These are phyloP conservation scores for Drosophila funebris DNA, from an alignment of 1,140 invertebrate species.

Conservation along the genomic window DNA sequence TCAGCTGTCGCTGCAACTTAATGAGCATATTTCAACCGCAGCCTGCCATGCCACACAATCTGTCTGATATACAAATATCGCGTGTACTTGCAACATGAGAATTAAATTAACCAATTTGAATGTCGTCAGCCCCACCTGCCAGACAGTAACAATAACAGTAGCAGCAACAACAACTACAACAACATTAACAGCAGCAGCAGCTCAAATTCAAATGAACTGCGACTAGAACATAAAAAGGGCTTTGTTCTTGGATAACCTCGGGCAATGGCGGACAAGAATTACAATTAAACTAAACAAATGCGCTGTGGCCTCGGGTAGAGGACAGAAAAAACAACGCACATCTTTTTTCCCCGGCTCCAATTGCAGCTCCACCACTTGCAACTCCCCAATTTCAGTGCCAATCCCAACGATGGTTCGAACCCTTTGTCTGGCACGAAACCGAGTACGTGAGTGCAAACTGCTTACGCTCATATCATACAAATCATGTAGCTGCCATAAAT, in stretches of 20 bases:
- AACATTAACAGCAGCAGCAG: not conserved
- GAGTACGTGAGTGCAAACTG: slow-evolving; percentile 78
- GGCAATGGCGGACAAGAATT: slow-evolving; percentile 65
- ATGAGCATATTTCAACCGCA: slow-evolving; percentile 60
- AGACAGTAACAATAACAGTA: not conserved
- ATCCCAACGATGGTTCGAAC: not conserved
- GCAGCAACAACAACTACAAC: not conserved
- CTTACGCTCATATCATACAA: slow-evolving; percentile 81
- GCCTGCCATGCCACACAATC: not conserved
- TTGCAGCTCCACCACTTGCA: not conserved
- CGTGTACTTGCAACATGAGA: slow-evolving; percentile 40
- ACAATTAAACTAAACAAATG: slow-evolving; percentile 79
- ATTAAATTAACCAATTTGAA: slow-evolving; percentile 79
- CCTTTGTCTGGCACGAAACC: slow-evolving; percentile 40
- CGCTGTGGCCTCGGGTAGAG: slow-evolving; percentile 29
- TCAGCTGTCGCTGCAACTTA: slow-evolving; percentile 45
- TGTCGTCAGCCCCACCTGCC: not conserved
- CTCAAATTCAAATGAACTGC: slow-evolving; percentile 69
- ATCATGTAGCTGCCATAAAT: slow-evolving; percentile 82
- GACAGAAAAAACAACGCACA: slow-evolving; percentile 18
- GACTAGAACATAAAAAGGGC: slow-evolving; percentile 48
- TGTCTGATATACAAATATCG: slow-evolving; percentile 17
- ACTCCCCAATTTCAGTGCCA: not conserved
- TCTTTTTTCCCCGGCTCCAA: slow-evolving; percentile 5
- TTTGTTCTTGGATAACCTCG: slow-evolving; percentile 11